Conservation (phyloP, 1,140 invertebrate species). For the Hirudo medicinalis region DNA sequence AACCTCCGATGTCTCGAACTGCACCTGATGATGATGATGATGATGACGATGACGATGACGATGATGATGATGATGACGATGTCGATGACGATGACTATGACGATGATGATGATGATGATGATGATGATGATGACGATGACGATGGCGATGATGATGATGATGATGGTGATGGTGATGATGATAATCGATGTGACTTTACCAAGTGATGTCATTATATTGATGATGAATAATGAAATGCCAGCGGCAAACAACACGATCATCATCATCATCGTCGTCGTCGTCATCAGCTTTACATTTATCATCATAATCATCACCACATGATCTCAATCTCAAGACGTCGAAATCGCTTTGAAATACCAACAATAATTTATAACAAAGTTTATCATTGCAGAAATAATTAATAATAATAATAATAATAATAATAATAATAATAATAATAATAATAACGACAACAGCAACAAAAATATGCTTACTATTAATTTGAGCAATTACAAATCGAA, state of each 20-base stretch:
- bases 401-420: too few relatives aligned
- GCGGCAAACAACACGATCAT: neutral
- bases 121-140: neutral
- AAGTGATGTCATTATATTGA: neutral
- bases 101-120: neutral
- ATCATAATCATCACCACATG: neutral
- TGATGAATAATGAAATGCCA: neutral
- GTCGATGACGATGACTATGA: neutral
- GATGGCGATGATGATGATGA: neutral
- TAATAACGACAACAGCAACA: too few relatives aligned
- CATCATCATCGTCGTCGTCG: neutral
- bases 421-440: too few relatives aligned
- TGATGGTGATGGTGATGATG: neutral
- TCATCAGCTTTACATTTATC: neutral
- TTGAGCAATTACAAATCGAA: neutral
- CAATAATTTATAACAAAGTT: too few relatives aligned
- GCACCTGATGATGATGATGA: conserved; percentile 55
- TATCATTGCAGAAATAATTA: too few relatives aligned
- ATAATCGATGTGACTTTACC: neutral
- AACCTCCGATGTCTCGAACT: conserved; percentile 86
- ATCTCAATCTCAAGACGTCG: neutral
- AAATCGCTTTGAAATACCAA: neutral
- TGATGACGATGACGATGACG: neutral
- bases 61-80: neutral
- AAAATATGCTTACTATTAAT: too few relatives aligned